These are phyloP conservation scores for Discoglossus pictus DNA, from an alignment of 2,797 vertebrate species.

Conservation along the genomic window DNA sequence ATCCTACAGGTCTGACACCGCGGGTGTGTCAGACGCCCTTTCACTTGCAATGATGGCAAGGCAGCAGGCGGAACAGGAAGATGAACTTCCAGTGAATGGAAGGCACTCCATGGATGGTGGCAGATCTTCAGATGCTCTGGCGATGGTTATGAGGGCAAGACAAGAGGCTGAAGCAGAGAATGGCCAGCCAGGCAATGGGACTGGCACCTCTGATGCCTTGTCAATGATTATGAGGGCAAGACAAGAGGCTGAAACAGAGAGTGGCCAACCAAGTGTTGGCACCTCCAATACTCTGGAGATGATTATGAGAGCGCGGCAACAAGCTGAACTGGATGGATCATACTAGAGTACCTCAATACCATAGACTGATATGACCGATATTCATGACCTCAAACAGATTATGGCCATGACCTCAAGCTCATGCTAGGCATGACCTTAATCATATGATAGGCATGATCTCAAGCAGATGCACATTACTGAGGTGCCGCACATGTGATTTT, in stretches of 20 bases:
- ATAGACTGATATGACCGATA: too few relatives aligned
- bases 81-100: neutral
- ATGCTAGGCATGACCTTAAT: too few relatives aligned
- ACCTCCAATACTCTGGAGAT: slow-evolving; percentile 25
- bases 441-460: too few relatives aligned
- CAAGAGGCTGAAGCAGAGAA: neutral
- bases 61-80: slow-evolving; percentile 1
- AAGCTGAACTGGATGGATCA: slow-evolving; percentile 17
- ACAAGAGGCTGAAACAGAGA: neutral
- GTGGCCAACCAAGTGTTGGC: fast-evolving
- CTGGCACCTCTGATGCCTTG: slow-evolving; percentile 11
- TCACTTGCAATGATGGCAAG: slow-evolving; percentile 45
- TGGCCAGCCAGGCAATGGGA: neutral
- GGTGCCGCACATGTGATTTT: too few relatives aligned
- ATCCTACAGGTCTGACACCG: neutral
- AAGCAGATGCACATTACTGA: too few relatives aligned
- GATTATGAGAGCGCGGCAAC: slow-evolving; percentile 51
- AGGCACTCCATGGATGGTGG: neutral
- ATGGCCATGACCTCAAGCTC: too few relatives aligned
- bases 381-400: too few relatives aligned
- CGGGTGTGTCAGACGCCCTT: slow-evolving; percentile 17
- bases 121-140: slow-evolving; percentile 17
- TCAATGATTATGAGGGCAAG: slow-evolving; percentile 41
- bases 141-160: slow-evolving; percentile 32
- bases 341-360: neutral